Evolutionary conservation across 2,797 vertebrate species (phyloP), one percentile per base, ranked within the genome.

Genomic region (Silurus lanzhouensis): DNA sequence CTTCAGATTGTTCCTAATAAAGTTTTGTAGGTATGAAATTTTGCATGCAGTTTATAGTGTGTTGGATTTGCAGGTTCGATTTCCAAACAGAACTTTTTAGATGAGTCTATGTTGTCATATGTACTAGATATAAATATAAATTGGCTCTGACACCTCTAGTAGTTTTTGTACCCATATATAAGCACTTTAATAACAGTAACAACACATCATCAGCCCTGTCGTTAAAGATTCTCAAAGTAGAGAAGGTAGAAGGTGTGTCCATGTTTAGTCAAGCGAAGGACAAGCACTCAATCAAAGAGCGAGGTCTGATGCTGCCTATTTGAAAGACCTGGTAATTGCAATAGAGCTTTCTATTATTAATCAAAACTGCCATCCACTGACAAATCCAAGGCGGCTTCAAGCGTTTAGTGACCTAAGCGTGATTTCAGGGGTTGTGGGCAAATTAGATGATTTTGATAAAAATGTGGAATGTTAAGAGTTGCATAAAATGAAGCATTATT

Each of bases 251-350:
- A 78, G 8, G 17, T 17, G 12, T 44, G 19, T 79, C 76, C 1
- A 44, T 79, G 31, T 79, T 61, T 79, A 79, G 22, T 31, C 57
- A 61, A 44, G 58, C 20, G 10, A 61, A 79, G 31, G 38, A 79
- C 31, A 63, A n/a, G 17, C 31, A 63, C 31, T 79, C 55, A 44
- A 14, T 78, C 76, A 61, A 61, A 44, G 27, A 44, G 55, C 5
- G 19, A 79, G 76, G 22, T 60, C 20, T 27, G 27, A 14, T n/a
- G 58, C n/a, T 44, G 55, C 58, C 19, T 79, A 31, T 63, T 10
- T 63, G 57, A 61, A 19, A 38, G 61, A 31, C 31, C 5, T 44
- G 3, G 75, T 77, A 60, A 77, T 75, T n/a, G 72, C 72, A 75
- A 4, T 77, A 9, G 1, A 10, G 25, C 38, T 77, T 60, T 5